These are phyloP conservation scores for Halotydeus destructor DNA, from an alignment of 1,140 invertebrate species.

Conservation along the genomic window DNA sequence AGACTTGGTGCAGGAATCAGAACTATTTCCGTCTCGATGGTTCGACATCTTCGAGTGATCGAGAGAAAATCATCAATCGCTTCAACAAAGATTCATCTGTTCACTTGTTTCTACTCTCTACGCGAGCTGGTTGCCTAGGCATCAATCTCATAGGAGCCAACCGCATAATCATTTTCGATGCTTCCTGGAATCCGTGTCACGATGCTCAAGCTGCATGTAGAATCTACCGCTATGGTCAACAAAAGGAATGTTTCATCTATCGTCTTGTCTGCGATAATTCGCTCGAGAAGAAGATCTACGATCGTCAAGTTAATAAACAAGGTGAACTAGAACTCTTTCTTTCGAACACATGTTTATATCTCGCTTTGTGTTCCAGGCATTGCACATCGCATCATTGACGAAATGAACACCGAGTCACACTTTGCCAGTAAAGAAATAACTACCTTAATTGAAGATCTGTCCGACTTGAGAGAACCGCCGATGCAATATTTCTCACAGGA, in stretches of 20 bases:
- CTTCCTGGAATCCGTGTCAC: conserved; percentile 99
- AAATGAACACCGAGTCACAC: conserved; percentile 88
- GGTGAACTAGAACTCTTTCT: no score
- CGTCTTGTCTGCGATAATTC: conserved; percentile 89
- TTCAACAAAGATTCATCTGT: conserved; percentile 74
- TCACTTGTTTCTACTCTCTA: conserved; percentile 91
- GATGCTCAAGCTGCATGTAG: conserved; percentile 89
- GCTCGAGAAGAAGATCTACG: conserved; percentile 92
- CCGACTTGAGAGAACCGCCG: conserved; percentile 39
- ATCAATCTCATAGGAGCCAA: conserved; percentile 91
- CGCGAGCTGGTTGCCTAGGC: conserved; percentile 67
- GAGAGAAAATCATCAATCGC: conserved; percentile 89
- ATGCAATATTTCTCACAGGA: conserved; percentile 40
- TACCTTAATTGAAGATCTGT: conserved; percentile 75
- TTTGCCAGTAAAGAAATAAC: conserved; percentile 84
- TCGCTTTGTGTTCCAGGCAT: no score
- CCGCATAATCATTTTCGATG: conserved; percentile 89
- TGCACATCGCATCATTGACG: conserved; percentile 79
- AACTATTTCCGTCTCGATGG: conserved; percentile 89
- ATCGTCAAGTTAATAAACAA: conserved; percentile 92
- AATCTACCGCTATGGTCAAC: conserved; percentile 89
- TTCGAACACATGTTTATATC: conserved; percentile 30
- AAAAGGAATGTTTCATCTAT: conserved; percentile 84
- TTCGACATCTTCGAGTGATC: conserved; percentile 71
- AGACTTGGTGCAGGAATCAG: conserved; percentile 59